Conservation (phyloP, 2,797 vertebrate species). For the Aeoliscus strigatus region DNA sequence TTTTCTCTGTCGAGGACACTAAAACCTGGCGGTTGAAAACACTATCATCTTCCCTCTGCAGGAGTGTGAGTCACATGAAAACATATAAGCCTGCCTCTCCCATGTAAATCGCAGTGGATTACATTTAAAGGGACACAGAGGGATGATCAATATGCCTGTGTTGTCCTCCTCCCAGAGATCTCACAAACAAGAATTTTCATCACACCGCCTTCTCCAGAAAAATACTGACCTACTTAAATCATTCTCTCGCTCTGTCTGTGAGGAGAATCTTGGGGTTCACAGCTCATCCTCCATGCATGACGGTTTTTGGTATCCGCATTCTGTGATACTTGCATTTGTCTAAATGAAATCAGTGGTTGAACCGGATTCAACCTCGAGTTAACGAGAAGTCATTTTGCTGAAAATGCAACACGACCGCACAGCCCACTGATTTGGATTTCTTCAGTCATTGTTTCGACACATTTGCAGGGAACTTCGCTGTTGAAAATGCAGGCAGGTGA, state of each 20-base stretch:
- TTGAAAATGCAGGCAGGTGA: too few species aligned
- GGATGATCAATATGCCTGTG: conserved; percentile 38
- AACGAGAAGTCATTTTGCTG: too few species aligned
- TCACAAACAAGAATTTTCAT: conserved; percentile 35
- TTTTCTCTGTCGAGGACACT: conserved; percentile 38
- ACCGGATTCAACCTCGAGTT: too few species aligned
- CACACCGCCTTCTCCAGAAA: conserved; percentile 12
- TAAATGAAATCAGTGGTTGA: too few species aligned
- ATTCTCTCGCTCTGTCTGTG: too few species aligned
- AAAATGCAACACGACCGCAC: too few species aligned
- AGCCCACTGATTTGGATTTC: too few species aligned
- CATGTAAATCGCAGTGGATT: conserved; percentile 34
- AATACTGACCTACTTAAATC: conserved; percentile 63
- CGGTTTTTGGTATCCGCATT: conserved; percentile 1
- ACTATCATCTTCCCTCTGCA: conserved; percentile 14
- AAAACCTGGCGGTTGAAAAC: conserved; percentile 46
- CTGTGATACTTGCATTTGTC: too few species aligned
- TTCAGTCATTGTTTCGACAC: too few species aligned
- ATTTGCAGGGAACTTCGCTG: too few species aligned
- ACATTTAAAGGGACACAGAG: conserved; percentile 30
- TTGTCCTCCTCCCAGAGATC: conserved; percentile 18
- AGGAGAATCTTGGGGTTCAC: too few species aligned
- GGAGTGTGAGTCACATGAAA: conserved; percentile 27
- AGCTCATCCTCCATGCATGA: too few species aligned
- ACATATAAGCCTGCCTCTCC: conserved; percentile 23